These are phyloP conservation scores for Scaptodrosophila lebanonensis DNA, from an alignment of 1,140 invertebrate genomes.

Conservation along the genomic window DNA sequence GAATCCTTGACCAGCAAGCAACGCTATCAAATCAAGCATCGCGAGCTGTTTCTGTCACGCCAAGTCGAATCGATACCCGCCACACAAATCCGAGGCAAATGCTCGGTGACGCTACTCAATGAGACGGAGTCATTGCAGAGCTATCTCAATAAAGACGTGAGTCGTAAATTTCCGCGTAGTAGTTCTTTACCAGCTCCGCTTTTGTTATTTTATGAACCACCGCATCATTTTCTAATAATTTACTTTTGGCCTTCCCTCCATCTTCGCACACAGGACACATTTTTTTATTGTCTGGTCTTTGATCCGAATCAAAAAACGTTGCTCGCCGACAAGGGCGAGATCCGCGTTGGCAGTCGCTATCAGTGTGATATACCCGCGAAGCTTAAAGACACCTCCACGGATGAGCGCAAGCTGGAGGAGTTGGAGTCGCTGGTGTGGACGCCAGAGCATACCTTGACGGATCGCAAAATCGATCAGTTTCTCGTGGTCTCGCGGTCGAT, in stretches of 20 bases:
- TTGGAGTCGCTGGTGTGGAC: conserved; percentile 96
- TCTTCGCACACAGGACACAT: conserved; percentile 88
- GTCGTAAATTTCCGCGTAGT: conserved; percentile 69
- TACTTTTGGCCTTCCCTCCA: conserved; percentile 28
- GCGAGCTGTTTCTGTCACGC: conserved; percentile 98
- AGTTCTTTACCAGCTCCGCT: neutral
- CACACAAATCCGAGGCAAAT: conserved; percentile 99
- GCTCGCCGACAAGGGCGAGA: conserved; percentile 98
- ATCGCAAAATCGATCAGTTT: conserved; percentile 99
- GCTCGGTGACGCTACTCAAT: conserved; percentile 97
- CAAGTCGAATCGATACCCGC: conserved; percentile 98
- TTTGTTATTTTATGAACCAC: neutral
- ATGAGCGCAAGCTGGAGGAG: conserved; percentile 86
- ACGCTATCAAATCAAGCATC: conserved; percentile 96
- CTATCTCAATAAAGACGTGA: conserved; percentile 97
- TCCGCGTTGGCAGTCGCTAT: conserved; percentile 93
- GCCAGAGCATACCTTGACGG: conserved; percentile 91
- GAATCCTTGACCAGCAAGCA: conserved; percentile 83
- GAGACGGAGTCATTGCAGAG: conserved; percentile 97
- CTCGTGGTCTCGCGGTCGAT: conserved; percentile 97
- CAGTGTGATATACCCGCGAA: conserved; percentile 92
- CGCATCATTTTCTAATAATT: neutral
- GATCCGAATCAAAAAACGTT: conserved; percentile 99
- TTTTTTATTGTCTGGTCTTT: conserved; percentile 99
- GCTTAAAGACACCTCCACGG: conserved; percentile 86